phyloP scores from a whole-genome alignment of 2,888 invertebrate species.

The Zele albiditarsus region DNA sequence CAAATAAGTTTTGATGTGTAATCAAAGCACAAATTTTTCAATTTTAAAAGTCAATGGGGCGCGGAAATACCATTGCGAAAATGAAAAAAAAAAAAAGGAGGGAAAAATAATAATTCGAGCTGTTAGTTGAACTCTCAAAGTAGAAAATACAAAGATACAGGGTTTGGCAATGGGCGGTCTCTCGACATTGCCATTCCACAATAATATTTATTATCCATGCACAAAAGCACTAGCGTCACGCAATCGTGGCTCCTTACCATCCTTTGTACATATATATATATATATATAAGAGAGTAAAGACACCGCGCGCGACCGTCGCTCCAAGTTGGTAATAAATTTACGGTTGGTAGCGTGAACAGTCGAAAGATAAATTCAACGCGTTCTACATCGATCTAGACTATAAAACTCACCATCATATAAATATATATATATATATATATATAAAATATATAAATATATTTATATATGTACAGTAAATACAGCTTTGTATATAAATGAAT shows the following conservation, averaged over 20 bases:
- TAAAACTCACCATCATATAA: not conserved
- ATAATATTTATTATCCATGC: slow-evolving; percentile 56
- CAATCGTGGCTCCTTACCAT: slow-evolving; percentile 54
- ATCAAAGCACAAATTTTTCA: not conserved
- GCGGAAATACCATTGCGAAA: not conserved
- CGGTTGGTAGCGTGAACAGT: slow-evolving; percentile 23
- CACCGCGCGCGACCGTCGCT: slow-evolving; percentile 40
- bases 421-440: not conserved
- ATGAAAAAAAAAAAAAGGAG: not conserved
- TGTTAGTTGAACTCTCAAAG: slow-evolving; percentile 12
- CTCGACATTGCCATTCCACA: slow-evolving; percentile 49
- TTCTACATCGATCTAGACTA: slow-evolving; percentile 4
- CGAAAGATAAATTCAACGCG: slow-evolving; percentile 22
- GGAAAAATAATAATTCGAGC: slow-evolving; percentile 1
- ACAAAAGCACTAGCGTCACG: slow-evolving; percentile 52
- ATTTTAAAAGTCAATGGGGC: slow-evolving; percentile 15
- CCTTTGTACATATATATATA: slow-evolving; percentile 28
- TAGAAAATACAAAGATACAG: slow-evolving; percentile 30
- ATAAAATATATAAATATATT: not conserved
- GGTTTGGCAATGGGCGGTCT: slow-evolving; percentile 38
- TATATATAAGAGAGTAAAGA: slow-evolving; percentile 26
- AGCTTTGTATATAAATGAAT: not conserved
- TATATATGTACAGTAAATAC: not conserved
- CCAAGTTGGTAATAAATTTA: slow-evolving; percentile 45
- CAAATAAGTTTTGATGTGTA: not conserved